A percentile compares a stretch with the other conserved stretches of the same genome.
Conservation (phyloP, 2,888 invertebrate species). For the Villa cingulata region DNA sequence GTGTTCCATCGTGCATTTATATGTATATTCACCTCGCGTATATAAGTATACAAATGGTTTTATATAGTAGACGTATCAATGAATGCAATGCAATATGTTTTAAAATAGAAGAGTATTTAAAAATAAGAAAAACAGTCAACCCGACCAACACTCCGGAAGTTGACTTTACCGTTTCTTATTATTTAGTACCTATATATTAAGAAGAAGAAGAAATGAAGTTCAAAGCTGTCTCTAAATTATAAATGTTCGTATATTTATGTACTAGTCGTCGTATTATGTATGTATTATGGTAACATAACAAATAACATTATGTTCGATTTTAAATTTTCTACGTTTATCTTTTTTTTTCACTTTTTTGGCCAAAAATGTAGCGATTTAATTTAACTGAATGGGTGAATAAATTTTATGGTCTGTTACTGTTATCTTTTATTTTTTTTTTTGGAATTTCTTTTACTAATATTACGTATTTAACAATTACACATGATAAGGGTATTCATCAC, state of each 20-base stretch:
- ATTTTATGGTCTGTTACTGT: slow-evolving; percentile 9
- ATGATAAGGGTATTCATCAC: too few species aligned
- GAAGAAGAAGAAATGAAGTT: neutral
- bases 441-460: too few species aligned
- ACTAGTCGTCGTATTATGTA: too few species aligned
- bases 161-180: slow-evolving; percentile 5
- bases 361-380: neutral
- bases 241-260: neutral
- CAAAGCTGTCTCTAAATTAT: neutral
- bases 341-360: neutral
- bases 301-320: too few species aligned
- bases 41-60: too few species aligned
- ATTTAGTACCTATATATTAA: too few species aligned
- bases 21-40: too few species aligned
- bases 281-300: too few species aligned
- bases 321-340: neutral
- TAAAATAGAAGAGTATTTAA: neutral
- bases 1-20: too few species aligned
- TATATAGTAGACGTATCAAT: too few species aligned
- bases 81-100: too few species aligned
- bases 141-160: slow-evolving; percentile 8
- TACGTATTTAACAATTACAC: too few species aligned
- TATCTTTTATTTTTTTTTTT: neutral
- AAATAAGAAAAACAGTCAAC: neutral
- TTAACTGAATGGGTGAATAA: slow-evolving; percentile 6